Evolutionary conservation across 2,797 vertebrate genomes (phyloP), one percentile per base, ranked within the genome.

Genomic region (Pogonophryne albipinna): DNA sequence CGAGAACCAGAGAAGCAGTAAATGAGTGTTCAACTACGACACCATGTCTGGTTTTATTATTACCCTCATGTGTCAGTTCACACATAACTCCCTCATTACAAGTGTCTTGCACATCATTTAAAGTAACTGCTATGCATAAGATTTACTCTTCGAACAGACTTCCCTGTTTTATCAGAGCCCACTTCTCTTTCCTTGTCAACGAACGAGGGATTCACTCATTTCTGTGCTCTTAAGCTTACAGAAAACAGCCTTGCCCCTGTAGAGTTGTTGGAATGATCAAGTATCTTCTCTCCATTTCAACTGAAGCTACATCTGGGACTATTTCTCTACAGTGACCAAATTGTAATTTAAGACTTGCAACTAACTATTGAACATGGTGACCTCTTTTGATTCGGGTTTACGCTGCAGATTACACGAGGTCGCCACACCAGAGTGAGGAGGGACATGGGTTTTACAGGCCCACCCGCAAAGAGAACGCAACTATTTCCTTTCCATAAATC

Each of bases 401-500:
- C 10, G 56, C 83, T 84, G 88, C 86, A 92, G 85, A 78, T 88
- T 82, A 89, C 78, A 82, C 84, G 75, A 87, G 80, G 77, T 80
- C 50, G 68, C 82, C 89, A 81, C 80, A 75, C 78, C 79, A 85
- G 78, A 86, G 76, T 11, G 44, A 63, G 76, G 78, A 64, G 82
- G 85, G 76, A 79, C 57, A 71, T 74, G 73, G 82, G 77, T 83
- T 90, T 91, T 82, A 80, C 74, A 74, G 86, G 89, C 90, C 87
- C 90, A 93, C 88, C 89, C 84, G 84, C 87, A 83, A 93, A 74
- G 85, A 89, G 77, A 92, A 80, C 85, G 41, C 81, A 88, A 87
- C 78, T 90, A 94, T 93, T 94, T 94, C 89, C 92, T 89, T 82
- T 89, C 80, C 91, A 92, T 92, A 84, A 93, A 91, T 91, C 88